Conservation (phyloP, 2,113 vertebrate genomes). For the Chamaetylas fuelleborni region DNA sequence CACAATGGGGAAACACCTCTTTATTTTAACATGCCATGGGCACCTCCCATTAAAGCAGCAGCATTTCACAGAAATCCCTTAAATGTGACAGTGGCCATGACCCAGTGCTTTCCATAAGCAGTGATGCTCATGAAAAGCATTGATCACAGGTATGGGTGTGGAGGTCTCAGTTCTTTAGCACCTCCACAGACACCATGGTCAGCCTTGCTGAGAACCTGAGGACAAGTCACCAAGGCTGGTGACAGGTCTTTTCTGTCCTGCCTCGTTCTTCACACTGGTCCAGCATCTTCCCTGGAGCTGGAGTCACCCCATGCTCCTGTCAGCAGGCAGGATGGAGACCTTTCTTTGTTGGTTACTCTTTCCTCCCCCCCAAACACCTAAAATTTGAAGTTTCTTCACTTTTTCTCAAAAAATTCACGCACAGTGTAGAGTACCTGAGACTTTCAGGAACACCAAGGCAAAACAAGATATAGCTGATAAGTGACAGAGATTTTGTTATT, state of each 20-base stretch:
- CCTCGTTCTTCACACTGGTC: not conserved
- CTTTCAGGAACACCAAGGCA: not conserved
- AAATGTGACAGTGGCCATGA: not conserved
- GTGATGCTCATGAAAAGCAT: not conserved
- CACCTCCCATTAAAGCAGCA: not conserved
- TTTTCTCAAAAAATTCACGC: not conserved
- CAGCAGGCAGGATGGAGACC: not conserved
- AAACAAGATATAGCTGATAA: not conserved
- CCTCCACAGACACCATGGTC: not conserved
- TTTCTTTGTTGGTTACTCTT: not conserved
- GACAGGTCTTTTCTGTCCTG: not conserved
- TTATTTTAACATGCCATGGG: not conserved
- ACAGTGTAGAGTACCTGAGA: not conserved
- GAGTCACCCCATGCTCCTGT: not conserved
- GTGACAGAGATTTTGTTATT: not conserved
- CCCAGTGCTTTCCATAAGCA: not conserved
- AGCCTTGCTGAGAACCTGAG: not conserved
- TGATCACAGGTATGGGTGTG: not conserved
- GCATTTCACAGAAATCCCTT: not conserved
- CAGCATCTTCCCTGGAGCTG: not conserved
- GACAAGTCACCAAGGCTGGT: not conserved
- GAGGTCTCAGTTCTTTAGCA: not conserved
- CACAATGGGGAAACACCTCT: not conserved
- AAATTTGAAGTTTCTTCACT: not conserved
- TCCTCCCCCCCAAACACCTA: not conserved